These are phyloP conservation scores for Penelope pileata DNA, from an alignment of 2,113 vertebrate genomes.

Conservation along the genomic window DNA sequence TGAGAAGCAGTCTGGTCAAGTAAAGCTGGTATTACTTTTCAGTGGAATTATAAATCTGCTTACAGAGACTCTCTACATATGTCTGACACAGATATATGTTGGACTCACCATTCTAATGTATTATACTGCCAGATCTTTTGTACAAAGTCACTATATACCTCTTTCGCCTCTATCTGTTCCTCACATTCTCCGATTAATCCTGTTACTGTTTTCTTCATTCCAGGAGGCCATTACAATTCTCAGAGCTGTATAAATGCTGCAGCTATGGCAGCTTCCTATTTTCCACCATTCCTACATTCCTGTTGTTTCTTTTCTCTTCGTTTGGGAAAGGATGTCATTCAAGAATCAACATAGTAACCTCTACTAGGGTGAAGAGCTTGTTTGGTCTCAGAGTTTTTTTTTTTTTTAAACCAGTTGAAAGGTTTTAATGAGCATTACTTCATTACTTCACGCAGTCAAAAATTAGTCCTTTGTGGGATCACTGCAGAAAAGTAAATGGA, in stretches of 20 bases:
- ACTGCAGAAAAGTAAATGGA: not conserved
- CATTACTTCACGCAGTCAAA: not conserved
- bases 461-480: not conserved
- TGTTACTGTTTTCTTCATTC: not conserved
- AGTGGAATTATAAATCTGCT: not conserved
- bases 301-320: not conserved
- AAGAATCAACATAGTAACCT: not conserved
- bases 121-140: not conserved
- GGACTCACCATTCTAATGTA: not conserved
- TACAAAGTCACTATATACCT: not conserved
- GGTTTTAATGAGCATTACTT: not conserved
- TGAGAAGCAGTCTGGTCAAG: not conserved
- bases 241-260: not conserved
- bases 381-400: not conserved
- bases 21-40: not conserved
- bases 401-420: not conserved
- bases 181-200: not conserved
- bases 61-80: not conserved
- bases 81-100: not conserved
- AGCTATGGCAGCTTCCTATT: not conserved
- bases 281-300: not conserved
- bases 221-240: not conserved
- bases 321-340: not conserved
- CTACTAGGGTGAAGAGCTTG: not conserved
- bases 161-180: accelerated